Evolutionary conservation across 2,888 invertebrate genomes (phyloP).

Genomic region (Amiota communis): DNA sequence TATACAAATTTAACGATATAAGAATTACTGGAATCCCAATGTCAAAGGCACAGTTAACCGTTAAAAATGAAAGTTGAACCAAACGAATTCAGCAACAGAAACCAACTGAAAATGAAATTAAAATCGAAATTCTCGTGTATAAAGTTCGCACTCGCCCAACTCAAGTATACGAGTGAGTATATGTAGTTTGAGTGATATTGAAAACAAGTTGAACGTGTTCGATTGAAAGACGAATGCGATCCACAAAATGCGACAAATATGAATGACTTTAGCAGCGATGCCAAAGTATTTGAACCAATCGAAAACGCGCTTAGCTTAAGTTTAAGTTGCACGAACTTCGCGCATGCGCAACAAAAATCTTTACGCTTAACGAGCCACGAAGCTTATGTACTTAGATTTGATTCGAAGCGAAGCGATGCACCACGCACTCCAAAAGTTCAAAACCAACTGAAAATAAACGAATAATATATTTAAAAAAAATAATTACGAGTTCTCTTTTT

Average conservation of each 20-base stretch:
- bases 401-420: conserved; percentile 34
- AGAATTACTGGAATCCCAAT: neutral
- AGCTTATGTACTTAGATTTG: conserved; percentile 29
- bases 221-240: conserved; percentile 16
- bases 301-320: conserved; percentile 10
- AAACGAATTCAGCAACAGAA: conserved; percentile 65
- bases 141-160: conserved; percentile 14
- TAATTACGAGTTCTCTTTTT: conserved; percentile 7
- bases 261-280: neutral
- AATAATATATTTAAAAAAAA: too few relatives aligned
- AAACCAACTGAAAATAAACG: conserved; percentile 53
- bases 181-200: conserved; percentile 16
- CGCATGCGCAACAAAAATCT: conserved; percentile 11
- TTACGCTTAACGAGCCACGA: neutral
- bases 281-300: conserved; percentile 13
- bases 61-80: conserved; percentile 51
- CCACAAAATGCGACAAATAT: conserved; percentile 14
- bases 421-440: conserved; percentile 21
- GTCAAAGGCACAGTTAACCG: conserved; percentile 9
- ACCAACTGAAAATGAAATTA: conserved; percentile 66
- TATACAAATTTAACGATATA: neutral
- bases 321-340: conserved; percentile 18
- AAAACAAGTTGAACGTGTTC: conserved; percentile 20
- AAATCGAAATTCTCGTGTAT: conserved; percentile 61
- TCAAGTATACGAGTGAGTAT: too few relatives aligned